A percentile compares a stretch with the other conserved stretches of the same genome.
Conservation (phyloP, 2,797 vertebrate genomes). For the Choloepus didactylus region DNA sequence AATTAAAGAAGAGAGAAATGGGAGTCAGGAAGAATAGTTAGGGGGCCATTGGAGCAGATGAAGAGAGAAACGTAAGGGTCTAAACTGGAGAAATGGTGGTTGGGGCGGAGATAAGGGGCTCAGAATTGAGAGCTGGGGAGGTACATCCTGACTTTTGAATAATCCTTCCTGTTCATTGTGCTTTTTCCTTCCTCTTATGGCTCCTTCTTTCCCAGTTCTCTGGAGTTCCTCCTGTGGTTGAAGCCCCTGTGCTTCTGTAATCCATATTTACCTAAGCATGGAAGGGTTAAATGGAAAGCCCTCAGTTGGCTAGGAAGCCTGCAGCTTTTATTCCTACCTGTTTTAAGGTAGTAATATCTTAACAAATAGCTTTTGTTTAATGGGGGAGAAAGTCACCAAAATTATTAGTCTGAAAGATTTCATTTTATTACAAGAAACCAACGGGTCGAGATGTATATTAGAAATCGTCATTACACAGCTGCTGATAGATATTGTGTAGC, state of each 20-base stretch:
- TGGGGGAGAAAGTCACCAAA: slow-evolving; percentile 15
- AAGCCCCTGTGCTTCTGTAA: background rate
- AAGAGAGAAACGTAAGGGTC: background rate
- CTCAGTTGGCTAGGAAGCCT: background rate
- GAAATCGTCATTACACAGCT: slow-evolving; percentile 16
- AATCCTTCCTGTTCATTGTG: background rate
- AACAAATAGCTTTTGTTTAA: slow-evolving; percentile 63
- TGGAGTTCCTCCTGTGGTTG: background rate
- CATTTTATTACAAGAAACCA: slow-evolving; percentile 44
- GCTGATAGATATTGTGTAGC: background rate
- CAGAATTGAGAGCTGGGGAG: background rate
- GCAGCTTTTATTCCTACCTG: background rate
- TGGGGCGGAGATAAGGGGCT: background rate
- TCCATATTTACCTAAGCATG: background rate
- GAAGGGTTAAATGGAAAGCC: background rate
- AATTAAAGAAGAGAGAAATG: background rate
- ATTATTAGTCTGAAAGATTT: slow-evolving; percentile 48
- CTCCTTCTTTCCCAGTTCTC: background rate
- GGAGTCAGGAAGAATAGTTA: background rate
- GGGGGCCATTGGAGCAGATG: background rate
- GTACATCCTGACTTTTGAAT: background rate
- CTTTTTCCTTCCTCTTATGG: background rate
- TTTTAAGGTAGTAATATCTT: slow-evolving; percentile 47
- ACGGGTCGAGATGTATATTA: background rate
- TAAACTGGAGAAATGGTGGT: background rate